Conservation (phyloP, 2,113 vertebrate species). For the Xenus cinereus region DNA sequence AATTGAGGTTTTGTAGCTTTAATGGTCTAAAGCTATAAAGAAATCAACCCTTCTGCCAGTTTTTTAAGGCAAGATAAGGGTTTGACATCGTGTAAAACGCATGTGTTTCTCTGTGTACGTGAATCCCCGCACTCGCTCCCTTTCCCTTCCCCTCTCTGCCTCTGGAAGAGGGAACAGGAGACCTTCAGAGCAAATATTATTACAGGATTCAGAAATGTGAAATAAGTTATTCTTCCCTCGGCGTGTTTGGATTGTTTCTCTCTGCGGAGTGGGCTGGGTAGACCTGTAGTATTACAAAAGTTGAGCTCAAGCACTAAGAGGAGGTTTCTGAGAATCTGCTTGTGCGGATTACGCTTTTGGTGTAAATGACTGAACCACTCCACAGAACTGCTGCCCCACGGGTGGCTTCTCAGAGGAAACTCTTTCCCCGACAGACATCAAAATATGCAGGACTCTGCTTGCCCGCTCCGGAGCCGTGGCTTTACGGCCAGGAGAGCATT, state of each 20-base stretch:
- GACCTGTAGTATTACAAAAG: background rate
- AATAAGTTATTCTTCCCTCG: background rate
- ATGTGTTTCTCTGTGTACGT: background rate
- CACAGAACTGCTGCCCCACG: background rate
- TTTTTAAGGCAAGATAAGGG: slow-evolving; percentile 64
- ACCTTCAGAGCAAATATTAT: slow-evolving; percentile 19
- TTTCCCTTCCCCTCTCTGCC: background rate
- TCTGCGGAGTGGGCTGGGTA: background rate
- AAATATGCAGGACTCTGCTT: background rate
- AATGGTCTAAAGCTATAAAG: slow-evolving; percentile 54
- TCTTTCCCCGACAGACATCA: background rate
- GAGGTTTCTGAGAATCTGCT: background rate
- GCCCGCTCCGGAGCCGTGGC: background rate
- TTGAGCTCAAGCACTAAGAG: background rate
- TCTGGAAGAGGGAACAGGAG: background rate
- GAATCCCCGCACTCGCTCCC: background rate
- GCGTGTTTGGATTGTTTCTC: background rate
- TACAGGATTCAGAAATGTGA: slow-evolving; percentile 2
- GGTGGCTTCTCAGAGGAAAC: background rate
- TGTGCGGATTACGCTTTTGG: background rate
- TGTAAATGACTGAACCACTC: background rate
- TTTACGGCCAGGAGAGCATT: background rate
- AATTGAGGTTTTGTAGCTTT: slow-evolving; percentile 70
- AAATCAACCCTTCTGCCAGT: slow-evolving; percentile 54
- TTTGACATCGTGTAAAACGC: slow-evolving; percentile 55